Conservation (phyloP, 2,113 vertebrate genomes). For the Tychaedon coryphoeus region DNA sequence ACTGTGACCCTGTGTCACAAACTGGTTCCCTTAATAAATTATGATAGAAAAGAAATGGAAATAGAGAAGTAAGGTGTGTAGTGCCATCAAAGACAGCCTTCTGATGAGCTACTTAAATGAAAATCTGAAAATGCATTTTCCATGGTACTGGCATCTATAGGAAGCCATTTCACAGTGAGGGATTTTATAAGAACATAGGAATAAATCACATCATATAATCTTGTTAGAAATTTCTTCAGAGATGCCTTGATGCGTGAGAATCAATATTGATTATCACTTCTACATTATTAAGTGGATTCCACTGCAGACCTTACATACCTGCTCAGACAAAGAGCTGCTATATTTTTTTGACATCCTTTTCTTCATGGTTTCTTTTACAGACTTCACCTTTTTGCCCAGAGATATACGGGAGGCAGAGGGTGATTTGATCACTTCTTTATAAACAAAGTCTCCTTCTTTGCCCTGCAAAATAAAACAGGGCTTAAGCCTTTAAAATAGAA, state of each 20-base stretch:
- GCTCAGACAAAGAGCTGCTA: constrained; percentile 89
- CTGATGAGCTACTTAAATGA: not conserved
- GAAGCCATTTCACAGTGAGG: constrained; percentile 38
- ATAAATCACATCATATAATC: not conserved
- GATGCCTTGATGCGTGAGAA: not conserved
- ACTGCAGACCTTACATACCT: constrained; percentile 74
- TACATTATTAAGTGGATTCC: not conserved
- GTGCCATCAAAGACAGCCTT: not conserved
- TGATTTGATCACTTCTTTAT: constrained; percentile 94
- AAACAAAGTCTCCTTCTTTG: constrained; percentile 90
- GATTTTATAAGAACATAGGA: not conserved
- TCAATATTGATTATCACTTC: not conserved
- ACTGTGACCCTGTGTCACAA: not conserved
- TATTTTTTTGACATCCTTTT: constrained; percentile 99
- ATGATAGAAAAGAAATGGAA: constrained; percentile 14
- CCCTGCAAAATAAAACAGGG: constrained; percentile 69
- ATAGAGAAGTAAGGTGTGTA: not conserved
- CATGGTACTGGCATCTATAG: not conserved
- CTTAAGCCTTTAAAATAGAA: not conserved
- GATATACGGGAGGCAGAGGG: constrained; percentile 93
- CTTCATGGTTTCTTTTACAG: constrained; percentile 98
- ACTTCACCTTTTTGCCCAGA: constrained; percentile 97
- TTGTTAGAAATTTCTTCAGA: not conserved
- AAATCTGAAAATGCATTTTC: constrained; percentile 28
- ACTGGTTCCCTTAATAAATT: not conserved